A percentile compares a stretch with the other conserved stretches of the same genome.
Conservation (phyloP, 2,113 vertebrate genomes). For the Neomonachus schauinslandi region DNA sequence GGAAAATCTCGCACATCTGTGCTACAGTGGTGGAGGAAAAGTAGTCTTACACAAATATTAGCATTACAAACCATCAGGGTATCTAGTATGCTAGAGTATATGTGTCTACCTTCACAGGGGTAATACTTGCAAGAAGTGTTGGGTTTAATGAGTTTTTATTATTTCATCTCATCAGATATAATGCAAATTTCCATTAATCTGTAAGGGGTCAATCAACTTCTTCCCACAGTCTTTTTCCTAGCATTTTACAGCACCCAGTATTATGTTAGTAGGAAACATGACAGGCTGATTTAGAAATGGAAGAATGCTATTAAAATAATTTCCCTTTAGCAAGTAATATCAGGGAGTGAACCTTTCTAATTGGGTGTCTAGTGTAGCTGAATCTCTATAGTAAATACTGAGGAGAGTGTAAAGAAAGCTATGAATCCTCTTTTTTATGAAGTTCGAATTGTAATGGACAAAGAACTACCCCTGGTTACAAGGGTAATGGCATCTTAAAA, state of each 20-base stretch:
- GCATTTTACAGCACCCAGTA: not conserved
- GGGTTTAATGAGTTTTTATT: not conserved
- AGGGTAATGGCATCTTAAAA: not conserved
- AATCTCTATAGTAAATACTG: not conserved
- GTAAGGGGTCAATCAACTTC: not conserved
- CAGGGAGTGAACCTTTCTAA: not conserved
- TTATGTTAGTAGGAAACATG: not conserved
- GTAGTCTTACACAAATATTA: not conserved
- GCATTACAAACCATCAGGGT: not conserved
- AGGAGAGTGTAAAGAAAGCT: not conserved
- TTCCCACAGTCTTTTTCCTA: not conserved
- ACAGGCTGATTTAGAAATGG: not conserved
- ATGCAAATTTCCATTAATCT: not conserved
- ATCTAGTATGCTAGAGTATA: not conserved
- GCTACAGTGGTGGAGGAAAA: not conserved
- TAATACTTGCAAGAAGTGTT: not conserved
- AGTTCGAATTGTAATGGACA: not conserved
- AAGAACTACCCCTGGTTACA: not conserved
- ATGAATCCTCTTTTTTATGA: not conserved
- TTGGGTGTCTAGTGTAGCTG: not conserved
- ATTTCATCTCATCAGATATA: not conserved
- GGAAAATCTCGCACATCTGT: slow-evolving; percentile 56
- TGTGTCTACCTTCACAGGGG: not conserved
- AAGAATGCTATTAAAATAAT: not conserved
- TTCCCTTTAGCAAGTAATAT: not conserved